phyloP scores from a whole-genome alignment of 2,888 invertebrate species.

The Aethes cnicana region DNA sequence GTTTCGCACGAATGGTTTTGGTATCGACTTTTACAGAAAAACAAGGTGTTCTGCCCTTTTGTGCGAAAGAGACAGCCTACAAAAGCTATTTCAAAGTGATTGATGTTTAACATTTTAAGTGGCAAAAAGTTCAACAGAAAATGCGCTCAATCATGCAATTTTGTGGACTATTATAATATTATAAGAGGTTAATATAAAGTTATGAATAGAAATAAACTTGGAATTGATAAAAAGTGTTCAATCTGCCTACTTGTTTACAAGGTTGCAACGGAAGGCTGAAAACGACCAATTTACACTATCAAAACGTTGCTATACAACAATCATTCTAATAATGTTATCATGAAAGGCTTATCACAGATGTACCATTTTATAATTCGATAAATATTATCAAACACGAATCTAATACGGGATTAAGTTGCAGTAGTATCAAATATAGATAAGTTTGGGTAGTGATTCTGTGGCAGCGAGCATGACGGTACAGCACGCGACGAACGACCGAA shows the following conservation, averaged over 20 bases:
- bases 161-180: conserved; percentile 1
- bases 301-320: no score
- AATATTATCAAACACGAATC: conserved; percentile 9
- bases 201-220: conserved; percentile 12
- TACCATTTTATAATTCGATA: conserved; percentile 10
- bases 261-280: conserved; percentile 16
- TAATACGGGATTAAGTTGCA: neutral
- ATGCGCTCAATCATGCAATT: conserved; percentile 5
- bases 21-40: neutral
- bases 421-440: neutral
- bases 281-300: neutral
- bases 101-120: neutral
- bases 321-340: conserved; percentile 11
- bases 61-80: conserved; percentile 13
- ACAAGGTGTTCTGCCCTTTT: neutral
- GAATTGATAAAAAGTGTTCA: conserved; percentile 16
- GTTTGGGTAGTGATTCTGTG: neutral
- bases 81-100: conserved; percentile 7
- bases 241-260: neutral
- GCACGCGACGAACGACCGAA: neutral
- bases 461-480: conserved; percentile 10
- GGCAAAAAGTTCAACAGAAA: conserved; percentile 12
- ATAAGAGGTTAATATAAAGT: conserved; percentile 9
- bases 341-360: neutral
- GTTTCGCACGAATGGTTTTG: conserved; percentile 13